phyloP scores from a whole-genome alignment of 2,113 vertebrate species.

The Otolemur garnettii region DNA sequence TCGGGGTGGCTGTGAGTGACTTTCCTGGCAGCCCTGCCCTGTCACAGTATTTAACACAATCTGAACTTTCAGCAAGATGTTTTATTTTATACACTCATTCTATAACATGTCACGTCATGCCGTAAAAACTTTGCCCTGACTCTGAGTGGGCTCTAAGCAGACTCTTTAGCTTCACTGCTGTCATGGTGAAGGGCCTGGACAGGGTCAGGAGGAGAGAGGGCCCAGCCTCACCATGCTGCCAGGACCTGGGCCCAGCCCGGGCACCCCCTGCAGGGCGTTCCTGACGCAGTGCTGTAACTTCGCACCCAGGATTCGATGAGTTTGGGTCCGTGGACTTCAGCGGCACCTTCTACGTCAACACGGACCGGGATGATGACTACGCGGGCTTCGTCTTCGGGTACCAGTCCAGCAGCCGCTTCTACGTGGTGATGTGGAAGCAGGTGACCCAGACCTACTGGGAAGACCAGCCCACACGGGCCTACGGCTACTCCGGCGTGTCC shows the following conservation, averaged over 20 bases:
- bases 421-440: conserved; percentile 99
- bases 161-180: fast-evolving
- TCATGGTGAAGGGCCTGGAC: fast-evolving
- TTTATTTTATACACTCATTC: no score
- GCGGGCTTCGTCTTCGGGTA: conserved; percentile 98
- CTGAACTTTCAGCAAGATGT: no score
- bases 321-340: conserved; percentile 98
- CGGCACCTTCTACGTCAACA: conserved; percentile 98
- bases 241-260: no score
- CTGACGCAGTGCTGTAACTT: fast-evolving
- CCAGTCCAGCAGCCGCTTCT: conserved; percentile 98
- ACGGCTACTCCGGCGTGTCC: conserved; percentile 97
- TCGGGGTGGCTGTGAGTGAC: fast-evolving
- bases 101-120: fast-evolving
- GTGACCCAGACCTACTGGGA: conserved; percentile 99
- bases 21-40: fast-evolving
- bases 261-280: neutral
- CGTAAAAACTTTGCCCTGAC: fast-evolving
- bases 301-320: conserved; percentile 93
- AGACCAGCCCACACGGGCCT: conserved; percentile 96
- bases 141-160: fast-evolving
- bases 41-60: fast-evolving
- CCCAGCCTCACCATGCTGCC: no score
- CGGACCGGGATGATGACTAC: conserved; percentile 98
- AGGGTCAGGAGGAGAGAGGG: fast-evolving